A percentile compares a stretch with the other conserved stretches of the same genome.
These are phyloP conservation scores for Struthio camelus DNA, from an alignment of 2,113 vertebrate genomes.

Conservation along the genomic window DNA sequence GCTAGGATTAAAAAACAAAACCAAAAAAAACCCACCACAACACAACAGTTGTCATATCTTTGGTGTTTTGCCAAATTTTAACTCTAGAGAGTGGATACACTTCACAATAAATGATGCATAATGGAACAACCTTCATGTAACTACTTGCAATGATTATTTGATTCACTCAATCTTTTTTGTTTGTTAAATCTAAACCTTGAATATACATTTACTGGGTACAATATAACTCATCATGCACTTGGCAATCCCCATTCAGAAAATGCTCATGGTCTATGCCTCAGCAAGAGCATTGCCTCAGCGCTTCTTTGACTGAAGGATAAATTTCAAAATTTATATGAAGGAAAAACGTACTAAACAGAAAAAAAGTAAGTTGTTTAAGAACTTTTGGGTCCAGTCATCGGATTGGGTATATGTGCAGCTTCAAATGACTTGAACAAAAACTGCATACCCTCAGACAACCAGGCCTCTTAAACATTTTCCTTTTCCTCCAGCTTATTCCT, in stretches of 20 bases:
- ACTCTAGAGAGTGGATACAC: background rate
- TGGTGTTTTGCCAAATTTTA: background rate
- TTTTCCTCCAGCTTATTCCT: background rate
- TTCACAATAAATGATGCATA: background rate
- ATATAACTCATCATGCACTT: background rate
- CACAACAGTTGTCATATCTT: background rate
- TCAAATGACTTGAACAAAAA: background rate
- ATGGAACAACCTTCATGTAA: background rate
- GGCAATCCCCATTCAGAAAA: background rate
- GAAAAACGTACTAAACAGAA: background rate
- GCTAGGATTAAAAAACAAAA: background rate
- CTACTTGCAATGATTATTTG: background rate
- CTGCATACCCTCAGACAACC: rapidly evolving
- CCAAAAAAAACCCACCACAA: background rate
- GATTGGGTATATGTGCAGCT: background rate
- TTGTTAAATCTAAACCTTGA: background rate
- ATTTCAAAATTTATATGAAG: background rate
- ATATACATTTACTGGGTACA: background rate
- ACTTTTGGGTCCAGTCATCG: background rate
- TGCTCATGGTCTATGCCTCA: background rate
- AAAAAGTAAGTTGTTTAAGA: background rate
- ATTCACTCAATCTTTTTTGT: background rate
- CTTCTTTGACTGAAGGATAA: background rate
- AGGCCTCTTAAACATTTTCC: background rate
- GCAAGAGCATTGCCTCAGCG: background rate